Conservation (phyloP, 1,140 invertebrate species). For the Zaprionus vittiger region DNA sequence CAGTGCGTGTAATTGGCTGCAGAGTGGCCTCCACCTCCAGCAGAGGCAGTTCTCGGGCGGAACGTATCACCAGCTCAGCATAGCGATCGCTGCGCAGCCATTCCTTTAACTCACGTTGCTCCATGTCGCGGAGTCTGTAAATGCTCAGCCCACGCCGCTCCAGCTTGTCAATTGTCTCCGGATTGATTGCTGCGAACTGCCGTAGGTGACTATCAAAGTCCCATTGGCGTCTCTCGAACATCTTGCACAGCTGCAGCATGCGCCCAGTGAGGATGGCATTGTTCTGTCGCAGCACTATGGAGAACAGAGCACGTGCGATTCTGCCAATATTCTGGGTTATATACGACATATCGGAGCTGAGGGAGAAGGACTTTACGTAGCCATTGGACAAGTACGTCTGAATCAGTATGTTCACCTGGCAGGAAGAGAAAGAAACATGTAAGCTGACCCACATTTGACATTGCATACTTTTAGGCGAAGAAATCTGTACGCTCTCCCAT, state of each 20-base stretch:
- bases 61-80: conserved; percentile 92
- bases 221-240: conserved; percentile 96
- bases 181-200: conserved; percentile 93
- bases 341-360: conserved; percentile 97
- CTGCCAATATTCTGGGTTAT: conserved; percentile 96
- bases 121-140: conserved; percentile 93
- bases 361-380: conserved; percentile 93
- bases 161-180: conserved; percentile 92
- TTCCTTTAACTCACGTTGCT: conserved; percentile 92
- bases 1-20: conserved; percentile 97
- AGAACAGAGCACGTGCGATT: conserved; percentile 96
- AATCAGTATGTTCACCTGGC: conserved; percentile 92
- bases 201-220: conserved; percentile 92
- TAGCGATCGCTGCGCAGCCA: conserved; percentile 91
- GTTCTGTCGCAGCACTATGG: conserved; percentile 95
- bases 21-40: conserved; percentile 93
- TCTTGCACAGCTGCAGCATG: conserved; percentile 93
- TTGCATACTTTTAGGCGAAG: background rate
- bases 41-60: conserved; percentile 93
- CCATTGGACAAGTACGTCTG: conserved; percentile 95
- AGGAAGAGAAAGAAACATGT: background rate
- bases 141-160: conserved; percentile 91
- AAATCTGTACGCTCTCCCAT: no score
- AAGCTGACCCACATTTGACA: no score
- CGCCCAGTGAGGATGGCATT: conserved; percentile 94